Evolutionary conservation across 2,113 vertebrate species (phyloP), one percentile per base, ranked within the genome.

Genomic region (Sylvietta virens): DNA sequence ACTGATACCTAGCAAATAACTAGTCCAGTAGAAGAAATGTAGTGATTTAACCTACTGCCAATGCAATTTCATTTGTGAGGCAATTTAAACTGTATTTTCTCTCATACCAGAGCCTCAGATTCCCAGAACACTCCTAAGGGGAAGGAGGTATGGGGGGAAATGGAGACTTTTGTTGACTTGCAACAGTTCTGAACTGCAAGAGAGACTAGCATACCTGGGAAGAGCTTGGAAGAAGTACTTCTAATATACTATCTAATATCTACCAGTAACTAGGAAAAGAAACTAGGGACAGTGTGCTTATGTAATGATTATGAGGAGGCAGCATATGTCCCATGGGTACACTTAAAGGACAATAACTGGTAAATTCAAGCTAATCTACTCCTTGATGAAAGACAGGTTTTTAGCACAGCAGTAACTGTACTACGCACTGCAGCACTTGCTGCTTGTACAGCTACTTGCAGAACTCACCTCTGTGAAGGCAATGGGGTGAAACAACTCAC

Each of bases 301-400:
- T 1, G 0, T 86, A 24, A 39, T 22, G 13, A 2, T 22, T 65
- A 16, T 31, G 19, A 88, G 45, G 15, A 31, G 23, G n/a, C 22
- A 82, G 47, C 22, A 15, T 0, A 0, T n/a, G 7, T 31, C 17
- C 31, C 2, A 2, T 31, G 7, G 10, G 16, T 35, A 22, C 5
- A 7, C 17, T 53, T 53, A 45, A 33, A 39, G 35, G 2, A 31
- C 20, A 21, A 4, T 44, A 60, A n/a, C 1, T 45, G 27, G 30
- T 72, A 69, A 81, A 80, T 47, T 81, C 22, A 69, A 39, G 24
- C 10, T 82, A 22, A 15, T 51, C 35, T 91, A 13, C 3, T 35
- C 40, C 6, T 27, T 47, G 30, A 48, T 77, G 27, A 45, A 78
- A 35, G 23, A 27, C 23, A 57, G 30, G 30, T 50, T 62, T 47